Evolutionary conservation across 2,113 vertebrate genomes (phyloP).

Genomic region (Lycaon pictus): DNA sequence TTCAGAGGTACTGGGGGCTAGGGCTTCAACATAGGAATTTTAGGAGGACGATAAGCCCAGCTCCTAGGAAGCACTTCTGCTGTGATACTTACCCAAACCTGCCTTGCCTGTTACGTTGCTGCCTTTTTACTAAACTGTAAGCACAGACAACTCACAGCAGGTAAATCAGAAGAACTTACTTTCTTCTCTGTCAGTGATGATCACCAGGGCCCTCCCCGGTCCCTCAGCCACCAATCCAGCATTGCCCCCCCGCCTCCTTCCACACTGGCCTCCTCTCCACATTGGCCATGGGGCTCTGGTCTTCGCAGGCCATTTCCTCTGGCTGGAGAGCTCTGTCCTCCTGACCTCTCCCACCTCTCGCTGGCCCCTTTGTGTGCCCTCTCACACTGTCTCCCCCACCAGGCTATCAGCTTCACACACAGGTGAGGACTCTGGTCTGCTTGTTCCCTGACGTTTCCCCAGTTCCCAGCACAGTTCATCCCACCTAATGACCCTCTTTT

Average conservation of each 20-base stretch:
- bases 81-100: background rate
- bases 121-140: background rate
- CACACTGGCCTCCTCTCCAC: background rate
- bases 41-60: too few species aligned
- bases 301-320: background rate
- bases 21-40: background rate
- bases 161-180: too few species aligned
- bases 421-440: background rate
- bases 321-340: background rate
- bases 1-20: background rate
- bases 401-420: background rate
- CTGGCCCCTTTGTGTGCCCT: background rate
- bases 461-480: background rate
- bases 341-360: background rate
- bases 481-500: background rate
- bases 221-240: background rate
- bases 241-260: background rate
- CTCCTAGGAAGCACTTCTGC: background rate
- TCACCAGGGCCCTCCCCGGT: background rate
- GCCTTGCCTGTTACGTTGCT: background rate
- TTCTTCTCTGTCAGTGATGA: background rate
- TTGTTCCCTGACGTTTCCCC: accelerated
- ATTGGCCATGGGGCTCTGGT: background rate
- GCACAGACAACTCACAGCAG: background rate
- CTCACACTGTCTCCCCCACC: background rate